These are phyloP conservation scores for Clarias pachynema DNA, from an alignment of 2,797 vertebrate genomes.

Conservation along the genomic window DNA sequence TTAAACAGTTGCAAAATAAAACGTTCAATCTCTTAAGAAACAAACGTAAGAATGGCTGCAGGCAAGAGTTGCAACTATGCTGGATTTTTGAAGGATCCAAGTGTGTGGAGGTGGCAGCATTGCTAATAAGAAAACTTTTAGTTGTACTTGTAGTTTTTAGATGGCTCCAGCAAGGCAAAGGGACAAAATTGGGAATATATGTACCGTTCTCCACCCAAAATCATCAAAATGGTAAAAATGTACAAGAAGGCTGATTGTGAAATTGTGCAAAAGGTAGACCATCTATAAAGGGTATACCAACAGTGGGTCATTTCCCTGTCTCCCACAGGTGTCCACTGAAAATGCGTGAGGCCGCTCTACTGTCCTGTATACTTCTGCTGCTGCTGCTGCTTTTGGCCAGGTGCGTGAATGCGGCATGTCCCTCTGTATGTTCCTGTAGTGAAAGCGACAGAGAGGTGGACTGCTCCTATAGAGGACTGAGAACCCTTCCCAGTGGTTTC, in stretches of 20 bases:
- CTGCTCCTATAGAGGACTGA: conserved; percentile 88
- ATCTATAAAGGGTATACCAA: neutral
- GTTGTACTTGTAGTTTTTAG: neutral
- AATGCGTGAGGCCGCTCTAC: conserved; percentile 48
- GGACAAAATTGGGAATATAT: neutral
- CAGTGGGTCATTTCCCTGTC: neutral
- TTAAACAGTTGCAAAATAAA: too few species aligned
- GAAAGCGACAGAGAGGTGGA: conserved; percentile 88
- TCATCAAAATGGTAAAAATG: neutral
- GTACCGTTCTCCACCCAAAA: neutral
- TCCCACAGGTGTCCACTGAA: conserved; percentile 62
- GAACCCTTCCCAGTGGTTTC: conserved; percentile 82
- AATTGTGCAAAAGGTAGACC: neutral
- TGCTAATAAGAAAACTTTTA: neutral
- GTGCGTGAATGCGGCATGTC: conserved; percentile 79
- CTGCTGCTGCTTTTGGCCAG: conserved; percentile 72
- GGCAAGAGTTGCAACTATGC: neutral
- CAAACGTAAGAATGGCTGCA: neutral
- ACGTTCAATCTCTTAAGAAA: neutral
- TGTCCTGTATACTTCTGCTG: conserved; percentile 22
- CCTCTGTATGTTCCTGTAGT: conserved; percentile 84
- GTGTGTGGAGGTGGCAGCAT: neutral
- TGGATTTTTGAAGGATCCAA: too few species aligned
- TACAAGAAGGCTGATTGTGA: neutral
- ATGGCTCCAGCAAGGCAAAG: neutral